phyloP scores from a whole-genome alignment of 2,888 invertebrate species.

The Ophion slaviceki region DNA sequence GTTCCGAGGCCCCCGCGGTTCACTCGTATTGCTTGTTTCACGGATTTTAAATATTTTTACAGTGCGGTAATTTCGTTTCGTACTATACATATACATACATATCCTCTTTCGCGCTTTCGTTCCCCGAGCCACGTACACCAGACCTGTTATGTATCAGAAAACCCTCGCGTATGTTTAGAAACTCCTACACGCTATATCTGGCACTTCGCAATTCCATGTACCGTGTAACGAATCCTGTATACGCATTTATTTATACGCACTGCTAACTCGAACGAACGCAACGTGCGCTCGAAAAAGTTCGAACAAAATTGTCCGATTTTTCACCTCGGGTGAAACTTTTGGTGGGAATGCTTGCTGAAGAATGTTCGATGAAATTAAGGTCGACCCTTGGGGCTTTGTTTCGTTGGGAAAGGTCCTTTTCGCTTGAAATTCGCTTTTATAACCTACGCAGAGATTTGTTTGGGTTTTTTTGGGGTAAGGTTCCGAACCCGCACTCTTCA shows the following conservation, averaged over 20 bases:
- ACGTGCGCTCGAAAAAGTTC: not conserved
- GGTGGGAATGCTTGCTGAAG: not conserved
- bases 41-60: slow-evolving; percentile 72
- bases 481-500: too few relatives aligned
- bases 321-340: not conserved
- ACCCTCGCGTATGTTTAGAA: slow-evolving; percentile 58
- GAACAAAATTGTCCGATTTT: not conserved
- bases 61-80: slow-evolving; percentile 64
- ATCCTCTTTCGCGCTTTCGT: slow-evolving; percentile 8
- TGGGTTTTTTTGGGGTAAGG: too few relatives aligned
- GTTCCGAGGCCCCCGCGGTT: slow-evolving; percentile 58
- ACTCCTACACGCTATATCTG: slow-evolving; percentile 60
- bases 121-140: slow-evolving; percentile 13
- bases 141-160: slow-evolving; percentile 65
- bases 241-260: slow-evolving; percentile 26
- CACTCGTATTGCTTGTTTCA: slow-evolving; percentile 69
- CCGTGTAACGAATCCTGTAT: slow-evolving; percentile 25
- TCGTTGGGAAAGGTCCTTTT: too few relatives aligned
- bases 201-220: slow-evolving; percentile 55
- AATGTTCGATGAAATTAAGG: not conserved
- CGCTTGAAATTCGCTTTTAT: too few relatives aligned
- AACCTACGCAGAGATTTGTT: too few relatives aligned
- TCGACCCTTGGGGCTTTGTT: too few relatives aligned
- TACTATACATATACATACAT: slow-evolving; percentile 45
- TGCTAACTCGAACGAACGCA: not conserved